Evolutionary conservation across 2,113 vertebrate species (phyloP), one percentile per base, ranked within the genome.

Genomic region (Colistium nudipinnis): DNA sequence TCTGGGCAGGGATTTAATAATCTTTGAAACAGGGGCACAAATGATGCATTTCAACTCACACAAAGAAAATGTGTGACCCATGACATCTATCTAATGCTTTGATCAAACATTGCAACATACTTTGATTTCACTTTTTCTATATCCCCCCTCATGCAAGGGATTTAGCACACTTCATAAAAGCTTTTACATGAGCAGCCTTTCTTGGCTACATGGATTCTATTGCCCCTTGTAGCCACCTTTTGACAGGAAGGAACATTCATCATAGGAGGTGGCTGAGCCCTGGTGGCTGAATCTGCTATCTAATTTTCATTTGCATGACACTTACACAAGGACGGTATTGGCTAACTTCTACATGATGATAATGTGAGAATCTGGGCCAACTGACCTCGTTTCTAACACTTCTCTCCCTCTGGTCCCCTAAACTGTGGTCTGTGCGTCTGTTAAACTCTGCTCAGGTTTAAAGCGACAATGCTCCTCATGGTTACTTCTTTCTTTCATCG

Each of bases 341-440:
- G 4, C 24, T 54, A 7, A 45, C 27, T 54, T 59, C 17, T 22
- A 53, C 24, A 52, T 27, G 7, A 82, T 57, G 76, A 35, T 16
- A 43, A 78, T 47, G 38, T 54, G 54, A 78, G 54, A 61, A 72
- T 63, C 59, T 63, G 56, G n/a, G 54, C 66, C 44, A 36, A 51
- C 55, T 24, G 44, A 72, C 73, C 68, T 79, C 28, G 1, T 74
- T 80, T 79, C 70, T 9, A 44, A 69, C 78, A 61, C 63, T 70
- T 70, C 49, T 45, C 31, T 25, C 36, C 57, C 60, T 10, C 45
- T 66, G 20, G n/a, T n/a, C n/a, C n/a, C n/a, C n/a, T n/a, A n/a
- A n/a, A n/a, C n/a, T 39, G 57, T 55, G 59, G 48, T 39, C 52
- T 36, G n/a, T 27, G 36, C 3, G 38, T 52, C 36, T 51, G 48